These are phyloP conservation scores for Phodopus roborovskii DNA, from an alignment of 2,113 vertebrate species.

Conservation along the genomic window DNA sequence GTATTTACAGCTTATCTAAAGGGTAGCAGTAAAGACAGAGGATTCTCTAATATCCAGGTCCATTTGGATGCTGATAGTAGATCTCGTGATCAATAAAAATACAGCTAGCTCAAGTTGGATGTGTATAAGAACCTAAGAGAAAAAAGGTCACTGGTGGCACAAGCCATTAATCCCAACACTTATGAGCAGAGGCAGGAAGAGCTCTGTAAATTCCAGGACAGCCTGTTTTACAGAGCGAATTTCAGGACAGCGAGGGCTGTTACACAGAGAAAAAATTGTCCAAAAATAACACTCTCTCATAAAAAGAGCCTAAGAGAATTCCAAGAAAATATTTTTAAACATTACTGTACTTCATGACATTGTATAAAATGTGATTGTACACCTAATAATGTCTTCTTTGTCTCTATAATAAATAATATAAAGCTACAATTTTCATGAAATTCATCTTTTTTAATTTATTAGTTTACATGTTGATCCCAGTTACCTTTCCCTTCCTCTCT, in stretches of 20 bases:
- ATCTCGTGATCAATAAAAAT: background rate
- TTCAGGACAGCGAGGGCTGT: too few species aligned
- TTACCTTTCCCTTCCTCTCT: too few species aligned
- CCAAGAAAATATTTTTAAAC: background rate
- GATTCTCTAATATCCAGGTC: fast-evolving
- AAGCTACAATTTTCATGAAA: background rate
- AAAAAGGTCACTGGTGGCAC: too few species aligned
- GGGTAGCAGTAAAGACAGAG: background rate
- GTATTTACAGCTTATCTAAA: background rate
- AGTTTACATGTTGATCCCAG: too few species aligned
- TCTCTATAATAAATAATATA: background rate
- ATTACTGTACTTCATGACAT: background rate
- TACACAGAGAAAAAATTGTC: too few species aligned
- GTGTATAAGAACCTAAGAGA: background rate
- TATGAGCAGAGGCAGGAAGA: too few species aligned
- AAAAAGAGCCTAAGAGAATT: background rate
- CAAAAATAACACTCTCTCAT: too few species aligned
- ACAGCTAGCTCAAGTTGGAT: background rate
- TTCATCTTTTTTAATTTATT: too few species aligned
- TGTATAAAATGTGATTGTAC: background rate
- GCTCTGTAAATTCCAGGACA: too few species aligned
- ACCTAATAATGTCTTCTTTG: background rate
- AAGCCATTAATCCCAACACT: too few species aligned
- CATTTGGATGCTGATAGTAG: background rate
- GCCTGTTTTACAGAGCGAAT: too few species aligned